These are phyloP conservation scores for Danio kyathit DNA, from an alignment of 2,797 vertebrate genomes.

Conservation along the genomic window DNA sequence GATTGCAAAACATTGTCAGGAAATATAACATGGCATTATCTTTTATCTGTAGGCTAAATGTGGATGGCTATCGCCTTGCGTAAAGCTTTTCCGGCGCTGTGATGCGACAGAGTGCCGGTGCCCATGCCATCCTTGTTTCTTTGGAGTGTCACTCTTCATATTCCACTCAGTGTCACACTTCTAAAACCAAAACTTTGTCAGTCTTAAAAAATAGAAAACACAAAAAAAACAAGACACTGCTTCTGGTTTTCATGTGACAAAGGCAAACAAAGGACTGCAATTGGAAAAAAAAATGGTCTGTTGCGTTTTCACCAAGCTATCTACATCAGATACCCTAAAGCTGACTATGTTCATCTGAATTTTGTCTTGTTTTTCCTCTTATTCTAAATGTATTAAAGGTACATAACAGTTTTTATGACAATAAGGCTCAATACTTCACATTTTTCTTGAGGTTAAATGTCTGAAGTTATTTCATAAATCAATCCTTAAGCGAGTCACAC, in stretches of 20 bases:
- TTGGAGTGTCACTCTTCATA: conserved; percentile 74
- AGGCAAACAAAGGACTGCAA: conserved; percentile 50
- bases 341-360: no score
- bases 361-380: no score
- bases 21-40: conserved; percentile 27
- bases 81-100: conserved; percentile 10
- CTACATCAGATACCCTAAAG: no score
- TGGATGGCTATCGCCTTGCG: conserved; percentile 25
- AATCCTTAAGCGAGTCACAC: no score
- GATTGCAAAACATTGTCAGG: conserved; percentile 32
- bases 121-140: conserved; percentile 63
- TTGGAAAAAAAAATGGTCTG: no score
- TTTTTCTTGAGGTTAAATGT: no score
- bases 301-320: no score
- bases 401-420: no score
- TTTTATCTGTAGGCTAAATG: conserved; percentile 35
- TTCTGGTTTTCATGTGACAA: conserved; percentile 71
- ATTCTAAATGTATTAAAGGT: no score
- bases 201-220: conserved; percentile 73
- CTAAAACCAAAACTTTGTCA: conserved; percentile 71
- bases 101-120: conserved; percentile 19
- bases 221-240: conserved; percentile 76
- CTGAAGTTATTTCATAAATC: no score
- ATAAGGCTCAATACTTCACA: no score
- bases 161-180: conserved; percentile 67